Evolutionary conservation across 2,888 invertebrate genomes (phyloP), one percentile per base, ranked within the genome.

Genomic region (Nineta flava): DNA sequence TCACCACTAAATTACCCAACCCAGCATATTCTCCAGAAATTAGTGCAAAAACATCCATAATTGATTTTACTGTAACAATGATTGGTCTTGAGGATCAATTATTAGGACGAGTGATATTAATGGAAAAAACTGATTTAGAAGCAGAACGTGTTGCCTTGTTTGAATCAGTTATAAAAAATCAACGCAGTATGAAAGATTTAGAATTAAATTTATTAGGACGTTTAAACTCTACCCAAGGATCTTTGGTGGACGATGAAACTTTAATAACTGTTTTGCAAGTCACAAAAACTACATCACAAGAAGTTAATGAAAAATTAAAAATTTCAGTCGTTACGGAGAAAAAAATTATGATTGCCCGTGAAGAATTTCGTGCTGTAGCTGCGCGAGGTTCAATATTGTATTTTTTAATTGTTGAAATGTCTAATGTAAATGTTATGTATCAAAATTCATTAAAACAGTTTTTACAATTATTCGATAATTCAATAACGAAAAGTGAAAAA

Each of bases 31-130:
- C 94, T 12, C 96, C 96, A 0, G 96, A 96, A 72, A 84, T 96
- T 55, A 91, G 92, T 60, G 95, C 96, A 1, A 93, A 93, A 65
- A 94, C 94, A 0, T 91, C 94, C 0, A 93, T 96, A 50, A 95
- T 96, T 57, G 95, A 96, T 65, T 96, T 96, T 62, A 96, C 96
- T 1, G 96, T 96, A 1, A 96, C 96, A 3, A 93, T 93, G 86
- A 80, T 87, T 61, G 95, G 96, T 9, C 69, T 96, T 26, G 96
- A 96, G 68, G 96, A 96, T 67, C 96, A 96, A 63, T 69, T 96
- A 5, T 68, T 96, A 21, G 95, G 46, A 21, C 74, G 95, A 53
- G 95, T 96, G 0, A 96, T 96, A 61, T 68, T 93, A 15, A 95
- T 93, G 83, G 96, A 96, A 65, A 95, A 95, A 67, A 84, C 91